Conservation (phyloP, 2,888 invertebrate species). For the Myathropa florea region DNA sequence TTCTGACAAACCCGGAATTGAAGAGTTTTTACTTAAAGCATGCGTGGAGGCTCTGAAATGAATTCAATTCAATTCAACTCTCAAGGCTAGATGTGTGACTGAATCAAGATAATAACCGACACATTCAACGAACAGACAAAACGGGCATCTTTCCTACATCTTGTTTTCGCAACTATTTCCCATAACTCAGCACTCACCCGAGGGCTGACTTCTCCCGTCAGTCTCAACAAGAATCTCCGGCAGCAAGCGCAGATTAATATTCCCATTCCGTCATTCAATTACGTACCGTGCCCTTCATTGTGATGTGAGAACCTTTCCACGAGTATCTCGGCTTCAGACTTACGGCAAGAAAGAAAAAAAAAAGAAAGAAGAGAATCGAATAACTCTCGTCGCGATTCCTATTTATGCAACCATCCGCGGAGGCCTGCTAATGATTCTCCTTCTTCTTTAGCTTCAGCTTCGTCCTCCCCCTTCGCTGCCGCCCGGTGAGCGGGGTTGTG, state of each 20-base stretch:
- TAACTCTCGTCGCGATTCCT: not conserved
- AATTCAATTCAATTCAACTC: not conserved
- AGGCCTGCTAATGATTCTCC: constrained; percentile 32
- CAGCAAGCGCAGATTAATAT: constrained; percentile 19
- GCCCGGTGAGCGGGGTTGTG: not conserved
- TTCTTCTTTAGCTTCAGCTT: not conserved
- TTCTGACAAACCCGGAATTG: too few relatives aligned
- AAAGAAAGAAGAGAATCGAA: not conserved
- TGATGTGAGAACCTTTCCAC: not conserved
- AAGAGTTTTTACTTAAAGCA: too few relatives aligned
- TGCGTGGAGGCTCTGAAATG: not conserved
- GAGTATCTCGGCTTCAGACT: not conserved
- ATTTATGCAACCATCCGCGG: constrained; percentile 34
- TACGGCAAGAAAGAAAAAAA: not conserved
- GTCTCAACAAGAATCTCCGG: constrained; percentile 4
- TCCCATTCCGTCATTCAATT: constrained; percentile 23
- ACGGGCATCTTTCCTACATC: not conserved
- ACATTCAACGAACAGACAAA: not conserved
- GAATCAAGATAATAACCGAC: not conserved
- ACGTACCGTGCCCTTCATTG: constrained; percentile 7
- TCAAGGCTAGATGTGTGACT: not conserved
- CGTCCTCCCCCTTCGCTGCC: not conserved
- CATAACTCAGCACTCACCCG: not conserved
- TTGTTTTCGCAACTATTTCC: not conserved
- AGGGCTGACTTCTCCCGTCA: not conserved